A percentile compares a stretch with the other conserved stretches of the same genome.
Conservation (phyloP, 2,888 invertebrate species). For the Eupithecia dodoneata region DNA sequence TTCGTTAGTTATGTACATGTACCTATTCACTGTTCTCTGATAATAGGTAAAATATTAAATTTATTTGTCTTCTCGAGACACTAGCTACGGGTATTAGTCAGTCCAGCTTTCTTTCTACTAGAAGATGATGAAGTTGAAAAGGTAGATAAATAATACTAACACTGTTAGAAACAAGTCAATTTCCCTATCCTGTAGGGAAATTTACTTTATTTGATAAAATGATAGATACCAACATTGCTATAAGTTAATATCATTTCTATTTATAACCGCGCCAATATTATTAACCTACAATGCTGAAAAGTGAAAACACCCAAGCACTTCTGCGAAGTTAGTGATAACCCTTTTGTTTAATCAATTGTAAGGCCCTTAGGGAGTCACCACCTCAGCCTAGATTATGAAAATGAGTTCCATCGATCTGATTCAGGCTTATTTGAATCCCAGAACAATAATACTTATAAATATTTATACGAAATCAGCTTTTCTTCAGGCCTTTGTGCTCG, state of each 20-base stretch:
- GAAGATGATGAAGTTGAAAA: neutral
- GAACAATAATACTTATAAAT: slow-evolving; percentile 46
- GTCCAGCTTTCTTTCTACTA: neutral
- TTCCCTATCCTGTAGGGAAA: neutral
- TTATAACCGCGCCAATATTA: slow-evolving; percentile 12
- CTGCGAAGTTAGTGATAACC: slow-evolving; percentile 17
- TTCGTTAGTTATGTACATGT: neutral
- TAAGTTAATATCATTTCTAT: slow-evolving; percentile 10
- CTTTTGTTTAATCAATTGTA: slow-evolving; percentile 13
- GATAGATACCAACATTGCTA: neutral
- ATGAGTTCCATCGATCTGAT: slow-evolving; percentile 25
- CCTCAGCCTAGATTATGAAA: slow-evolving; percentile 27
- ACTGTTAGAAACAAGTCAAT: neutral
- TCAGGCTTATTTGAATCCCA: slow-evolving; percentile 40
- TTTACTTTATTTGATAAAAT: neutral
- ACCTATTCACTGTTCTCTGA: no score
- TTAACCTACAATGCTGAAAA: slow-evolving; percentile 15
- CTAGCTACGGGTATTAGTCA: neutral
- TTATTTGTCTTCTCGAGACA: neutral
- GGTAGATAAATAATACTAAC: neutral
- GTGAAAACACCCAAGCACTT: slow-evolving; percentile 10
- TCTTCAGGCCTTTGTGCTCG: slow-evolving; percentile 34
- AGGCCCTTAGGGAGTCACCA: slow-evolving; percentile 5
- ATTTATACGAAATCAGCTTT: slow-evolving; percentile 40
- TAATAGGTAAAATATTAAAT: no score